These are phyloP conservation scores for Plagodis pulveraria DNA, from an alignment of 2,888 invertebrate genomes.

Conservation along the genomic window DNA sequence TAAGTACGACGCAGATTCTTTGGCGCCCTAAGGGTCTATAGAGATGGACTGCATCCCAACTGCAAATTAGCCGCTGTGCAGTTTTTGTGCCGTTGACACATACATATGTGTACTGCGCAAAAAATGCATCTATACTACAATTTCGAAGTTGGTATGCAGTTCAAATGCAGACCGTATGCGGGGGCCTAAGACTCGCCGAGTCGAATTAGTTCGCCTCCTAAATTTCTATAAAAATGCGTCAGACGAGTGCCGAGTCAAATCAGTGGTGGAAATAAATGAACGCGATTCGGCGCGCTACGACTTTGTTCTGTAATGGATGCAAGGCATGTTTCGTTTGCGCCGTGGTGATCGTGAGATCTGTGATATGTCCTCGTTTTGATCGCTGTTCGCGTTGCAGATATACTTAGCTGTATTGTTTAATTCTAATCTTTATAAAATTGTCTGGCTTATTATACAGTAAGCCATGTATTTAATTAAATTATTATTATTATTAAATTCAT, in stretches of 20 bases:
- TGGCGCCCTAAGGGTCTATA: conserved; percentile 43
- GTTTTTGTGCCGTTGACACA: too few species aligned
- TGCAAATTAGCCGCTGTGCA: too few species aligned
- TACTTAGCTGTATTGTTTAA: conserved; percentile 28
- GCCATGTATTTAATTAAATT: conserved; percentile 13
- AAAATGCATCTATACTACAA: too few species aligned
- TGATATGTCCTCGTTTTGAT: conserved; percentile 50
- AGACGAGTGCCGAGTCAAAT: too few species aligned
- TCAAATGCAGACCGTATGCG: too few species aligned
- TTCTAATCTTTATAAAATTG: conserved; percentile 14
- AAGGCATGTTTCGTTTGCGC: not conserved
- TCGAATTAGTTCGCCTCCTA: too few species aligned
- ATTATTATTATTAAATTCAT: conserved; percentile 23
- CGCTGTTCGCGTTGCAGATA: conserved; percentile 34
- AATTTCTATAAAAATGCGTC: too few species aligned
- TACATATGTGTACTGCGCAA: too few species aligned
- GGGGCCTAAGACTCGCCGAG: too few species aligned
- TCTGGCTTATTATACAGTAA: conserved; percentile 20
- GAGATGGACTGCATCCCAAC: too few species aligned
- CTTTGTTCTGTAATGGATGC: not conserved
- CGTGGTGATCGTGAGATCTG: conserved; percentile 44
- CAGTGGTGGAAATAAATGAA: too few species aligned
- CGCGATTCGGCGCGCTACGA: not conserved
- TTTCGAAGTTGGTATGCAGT: too few species aligned
- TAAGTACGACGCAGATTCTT: conserved; percentile 63